Evolutionary conservation across 2,113 vertebrate species (phyloP).

Genomic region (Upupa epops): DNA sequence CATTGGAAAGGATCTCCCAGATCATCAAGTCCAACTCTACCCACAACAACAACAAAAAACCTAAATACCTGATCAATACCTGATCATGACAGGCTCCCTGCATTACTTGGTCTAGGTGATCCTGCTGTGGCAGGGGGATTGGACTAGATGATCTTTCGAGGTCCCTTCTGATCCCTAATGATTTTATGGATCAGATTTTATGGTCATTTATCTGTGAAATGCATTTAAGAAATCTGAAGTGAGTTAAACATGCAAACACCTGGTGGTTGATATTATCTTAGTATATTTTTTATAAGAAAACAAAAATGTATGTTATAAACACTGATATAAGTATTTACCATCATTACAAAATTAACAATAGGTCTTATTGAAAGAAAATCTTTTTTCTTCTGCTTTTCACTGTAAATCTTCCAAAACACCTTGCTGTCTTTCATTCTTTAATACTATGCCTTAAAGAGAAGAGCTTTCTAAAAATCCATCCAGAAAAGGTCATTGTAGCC

Average conservation of each 20-base stretch:
- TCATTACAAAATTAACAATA: neutral
- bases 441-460: neutral
- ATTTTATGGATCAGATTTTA: too few species aligned
- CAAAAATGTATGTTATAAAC: neutral
- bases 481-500: neutral
- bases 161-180: too few species aligned
- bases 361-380: neutral
- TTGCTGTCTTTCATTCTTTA: neutral
- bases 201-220: too few species aligned
- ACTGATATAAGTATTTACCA: neutral
- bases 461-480: neutral
- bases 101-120: too few species aligned
- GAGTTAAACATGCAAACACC: neutral
- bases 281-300: neutral
- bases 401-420: neutral
- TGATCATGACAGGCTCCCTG: too few species aligned
- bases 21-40: too few species aligned
- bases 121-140: too few species aligned
- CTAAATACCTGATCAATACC: too few species aligned
- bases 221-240: neutral
- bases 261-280: neutral
- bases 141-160: too few species aligned
- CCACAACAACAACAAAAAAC: too few species aligned
- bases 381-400: neutral
- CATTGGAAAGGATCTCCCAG: too few species aligned